Evolutionary conservation across 2,113 vertebrate species (phyloP).

Genomic region (Hemichromis elongatus): DNA sequence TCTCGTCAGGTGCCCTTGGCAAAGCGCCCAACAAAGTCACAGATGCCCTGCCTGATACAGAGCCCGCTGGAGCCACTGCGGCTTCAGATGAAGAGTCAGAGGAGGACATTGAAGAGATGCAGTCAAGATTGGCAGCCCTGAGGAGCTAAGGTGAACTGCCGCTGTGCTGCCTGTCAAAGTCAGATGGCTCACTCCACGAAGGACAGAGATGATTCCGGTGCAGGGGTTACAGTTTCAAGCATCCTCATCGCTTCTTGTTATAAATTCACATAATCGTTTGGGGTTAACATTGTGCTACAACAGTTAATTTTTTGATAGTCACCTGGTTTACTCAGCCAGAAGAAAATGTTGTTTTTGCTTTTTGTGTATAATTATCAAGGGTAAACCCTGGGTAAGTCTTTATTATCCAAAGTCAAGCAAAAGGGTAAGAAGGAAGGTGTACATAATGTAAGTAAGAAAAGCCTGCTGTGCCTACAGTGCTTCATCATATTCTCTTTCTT

Average conservation of each 20-base stretch:
- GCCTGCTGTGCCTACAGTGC: conserved; percentile 61
- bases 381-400: conserved; percentile 2
- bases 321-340: background rate
- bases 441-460: conserved; percentile 59
- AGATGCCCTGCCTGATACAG: conserved; percentile 84
- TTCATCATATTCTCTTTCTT: conserved; percentile 23
- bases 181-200: background rate
- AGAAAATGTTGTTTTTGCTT: conserved; percentile 1
- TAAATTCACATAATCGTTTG: conserved; percentile 35
- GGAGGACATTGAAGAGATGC: conserved; percentile 95
- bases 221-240: conserved; percentile 21
- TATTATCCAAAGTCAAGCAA: conserved; percentile 59
- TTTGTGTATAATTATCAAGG: conserved; percentile 21
- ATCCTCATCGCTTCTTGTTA: conserved; percentile 10
- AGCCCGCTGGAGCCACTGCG: conserved; percentile 74
- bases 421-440: conserved; percentile 45
- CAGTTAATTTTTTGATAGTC: conserved; percentile 3
- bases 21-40: conserved; percentile 97
- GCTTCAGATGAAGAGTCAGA: conserved; percentile 83
- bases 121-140: conserved; percentile 88
- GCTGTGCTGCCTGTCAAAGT: background rate
- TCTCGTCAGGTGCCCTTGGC: conserved; percentile 85
- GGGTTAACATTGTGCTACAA: conserved; percentile 32
- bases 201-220: conserved; percentile 40
- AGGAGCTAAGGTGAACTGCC: conserved; percentile 78